phyloP scores from a whole-genome alignment of 2,797 vertebrate species.

The Acanthornis magna region DNA sequence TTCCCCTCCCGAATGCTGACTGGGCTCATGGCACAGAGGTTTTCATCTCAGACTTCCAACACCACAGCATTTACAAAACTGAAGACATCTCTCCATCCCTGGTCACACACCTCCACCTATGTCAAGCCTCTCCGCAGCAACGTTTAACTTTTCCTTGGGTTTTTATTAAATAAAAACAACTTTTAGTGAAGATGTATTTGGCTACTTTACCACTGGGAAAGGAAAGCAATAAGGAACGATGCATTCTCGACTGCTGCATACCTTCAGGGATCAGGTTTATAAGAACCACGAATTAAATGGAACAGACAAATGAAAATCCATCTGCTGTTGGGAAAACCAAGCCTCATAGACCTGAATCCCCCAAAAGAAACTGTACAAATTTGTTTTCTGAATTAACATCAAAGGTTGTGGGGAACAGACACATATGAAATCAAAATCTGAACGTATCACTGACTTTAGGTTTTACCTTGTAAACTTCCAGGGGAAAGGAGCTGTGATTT shows the following conservation, averaged over 20 bases:
- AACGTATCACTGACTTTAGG: background rate
- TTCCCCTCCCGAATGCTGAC: background rate
- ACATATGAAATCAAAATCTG: background rate
- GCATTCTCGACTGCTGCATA: background rate
- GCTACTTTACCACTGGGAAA: background rate
- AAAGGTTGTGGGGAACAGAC: background rate
- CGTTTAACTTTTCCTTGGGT: background rate
- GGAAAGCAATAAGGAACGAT: slow-evolving; percentile 21
- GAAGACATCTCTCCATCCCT: background rate
- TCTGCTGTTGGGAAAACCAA: slow-evolving; percentile 41
- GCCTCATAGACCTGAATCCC: background rate
- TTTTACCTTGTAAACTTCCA: background rate
- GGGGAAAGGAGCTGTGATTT: background rate
- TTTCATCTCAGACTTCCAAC: background rate
- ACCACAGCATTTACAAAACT: background rate
- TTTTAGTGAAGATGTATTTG: slow-evolving; percentile 9
- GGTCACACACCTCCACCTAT: background rate
- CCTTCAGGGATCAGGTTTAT: slow-evolving; percentile 41
- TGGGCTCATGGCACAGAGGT: background rate
- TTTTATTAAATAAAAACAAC: background rate
- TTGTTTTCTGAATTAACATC: slow-evolving; percentile 8
- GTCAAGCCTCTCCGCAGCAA: background rate
- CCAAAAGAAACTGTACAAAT: slow-evolving; percentile 2
- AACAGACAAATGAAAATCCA: slow-evolving; percentile 53
- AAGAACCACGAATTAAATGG: slow-evolving; percentile 19